Base-by-base conservation (phyloP, 2,797 vertebrate genomes). In the Dromococcyx pavoninus region DNA sequence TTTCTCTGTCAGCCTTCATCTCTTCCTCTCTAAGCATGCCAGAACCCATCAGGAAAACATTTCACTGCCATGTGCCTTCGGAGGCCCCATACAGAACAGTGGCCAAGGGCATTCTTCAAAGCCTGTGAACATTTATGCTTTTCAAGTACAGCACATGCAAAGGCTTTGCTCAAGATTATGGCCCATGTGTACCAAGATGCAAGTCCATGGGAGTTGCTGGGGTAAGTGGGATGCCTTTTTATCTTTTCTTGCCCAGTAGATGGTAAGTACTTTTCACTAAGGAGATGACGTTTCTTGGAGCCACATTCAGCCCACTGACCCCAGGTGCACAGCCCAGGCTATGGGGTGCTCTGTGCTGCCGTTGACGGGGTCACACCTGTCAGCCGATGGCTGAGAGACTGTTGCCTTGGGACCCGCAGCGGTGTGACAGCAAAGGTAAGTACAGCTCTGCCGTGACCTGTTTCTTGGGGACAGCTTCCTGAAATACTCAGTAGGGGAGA, bases 61-160 rank as follows among this genome's bases (percentile, higher is more conserved):
- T 61, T 69, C 21, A 25, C 18, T 58, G 22, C 28, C 2, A 0
- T 0, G 0, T 61, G 22, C 22, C 32, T 64, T 37, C 1, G 1
- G 61, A 84, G 65, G 28, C 10, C 35, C 17, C 17, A 4, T 2
- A 21, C 73, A 51, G 58, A 80, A 33, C 50, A 75, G 43, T 7
- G 54, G 25, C 48, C 48, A 64, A 84, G 48, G 48, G 11, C 9
- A 7, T 22, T 41, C 37, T 79, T 33, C 32, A 71, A 71, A 48
- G 11, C n/a, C 35, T 18, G 15, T 7, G 58, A 87, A 37, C 13
- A 25, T 48, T 86, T 83, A 30, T 81, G 46, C 35, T 39, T 32
- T 18, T 64, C 57, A 12, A 2, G 0, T 7, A 5, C 19, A 28
- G 48, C 39, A 51, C 0, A 1, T 17, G 9, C 23, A 51, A 43